Base-by-base conservation (phyloP, 2,888 invertebrate genomes). In the Synanthedon vespiformis region DNA sequence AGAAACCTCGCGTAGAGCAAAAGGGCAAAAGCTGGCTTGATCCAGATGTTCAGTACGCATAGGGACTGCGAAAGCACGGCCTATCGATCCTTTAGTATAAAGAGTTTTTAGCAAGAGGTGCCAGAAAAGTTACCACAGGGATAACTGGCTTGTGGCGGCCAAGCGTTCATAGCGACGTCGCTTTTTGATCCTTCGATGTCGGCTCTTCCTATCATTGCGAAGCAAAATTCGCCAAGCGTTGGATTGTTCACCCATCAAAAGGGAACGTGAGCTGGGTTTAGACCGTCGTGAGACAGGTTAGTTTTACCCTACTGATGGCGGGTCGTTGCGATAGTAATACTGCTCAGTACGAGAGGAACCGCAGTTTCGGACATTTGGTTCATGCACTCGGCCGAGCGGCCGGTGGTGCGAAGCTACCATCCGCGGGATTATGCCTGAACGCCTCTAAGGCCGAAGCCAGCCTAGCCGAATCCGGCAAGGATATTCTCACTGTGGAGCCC, bases 161-260 rank as follows among this genome's bases (percentile, higher is more conserved):
- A 48, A 48, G 16, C 48, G 48, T 48, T 48, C 14, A 41, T 13
- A 41, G 48, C 48, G 89, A 90, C 89, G 89, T 90, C 81, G 89
- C 89, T 89, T 90, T 90, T 90, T 90, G 90, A 90, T 90, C 89
- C 87, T 89, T 92, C 90, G 90, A 91, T 91, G 89, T 91, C 90
- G 90, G 90, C 90, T 92, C 88, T 48, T 48, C 16, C 48, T 16
- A 48, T 48, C 48, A 48, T 48, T 48, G 48, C 48, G 48, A 48
- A 48, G 48, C n/a, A 48, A 16, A 48, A 48, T 48, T 48, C 48
- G 14, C 16, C 48, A 48, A 12, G 14, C 16, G 48, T 48, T 48
- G 48, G 48, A 48, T 48, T 48, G 48, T 48, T 48, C 16, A 48
- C 14, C 48, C 14, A 13, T 48, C 48, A 48, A 48, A 48, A 48